Evolutionary conservation across 1,140 invertebrate genomes (phyloP).

Genomic region (Nasonia vitripennis): DNA sequence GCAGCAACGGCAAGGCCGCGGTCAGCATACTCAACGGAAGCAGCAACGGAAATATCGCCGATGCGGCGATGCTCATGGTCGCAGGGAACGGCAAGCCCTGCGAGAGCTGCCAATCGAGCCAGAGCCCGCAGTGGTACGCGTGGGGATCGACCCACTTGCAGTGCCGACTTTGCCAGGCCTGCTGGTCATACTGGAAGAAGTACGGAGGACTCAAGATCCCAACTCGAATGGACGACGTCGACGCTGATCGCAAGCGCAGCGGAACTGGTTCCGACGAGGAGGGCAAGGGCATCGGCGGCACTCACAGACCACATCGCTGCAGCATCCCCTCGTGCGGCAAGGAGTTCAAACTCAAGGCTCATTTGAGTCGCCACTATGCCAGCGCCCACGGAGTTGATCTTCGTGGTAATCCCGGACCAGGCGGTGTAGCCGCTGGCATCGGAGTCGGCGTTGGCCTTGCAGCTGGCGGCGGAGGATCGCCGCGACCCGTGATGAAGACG

Average conservation of each 20-base stretch:
- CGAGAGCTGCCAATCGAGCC: constrained; percentile 87
- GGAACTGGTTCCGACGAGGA: constrained; percentile 71
- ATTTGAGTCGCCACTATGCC: constrained; percentile 93
- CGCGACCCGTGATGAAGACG: constrained; percentile 96
- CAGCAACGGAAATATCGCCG: constrained; percentile 82
- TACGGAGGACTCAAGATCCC: constrained; percentile 94
- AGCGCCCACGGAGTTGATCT: constrained; percentile 89
- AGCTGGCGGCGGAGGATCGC: constrained; percentile 79
- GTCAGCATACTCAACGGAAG: constrained; percentile 80
- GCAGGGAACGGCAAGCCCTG: constrained; percentile 81
- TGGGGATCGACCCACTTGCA: constrained; percentile 94
- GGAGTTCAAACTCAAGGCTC: constrained; percentile 95
- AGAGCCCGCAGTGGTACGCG: constrained; percentile 91
- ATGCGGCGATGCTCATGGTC: constrained; percentile 72
- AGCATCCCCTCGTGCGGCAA: constrained; percentile 92
- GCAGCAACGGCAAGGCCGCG: constrained; percentile 77
- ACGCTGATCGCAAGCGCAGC: constrained; percentile 70
- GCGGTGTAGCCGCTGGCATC: constrained; percentile 72
- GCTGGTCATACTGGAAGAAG: constrained; percentile 99
- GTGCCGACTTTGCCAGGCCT: constrained; percentile 92
- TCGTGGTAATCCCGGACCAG: constrained; percentile 60
- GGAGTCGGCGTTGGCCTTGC: constrained; percentile 51
- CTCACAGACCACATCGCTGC: constrained; percentile 90
- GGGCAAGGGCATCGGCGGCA: constrained; percentile 75
- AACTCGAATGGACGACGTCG: constrained; percentile 77